Conservation (phyloP, 2,888 invertebrate genomes). For the Thera obeliscata region DNA sequence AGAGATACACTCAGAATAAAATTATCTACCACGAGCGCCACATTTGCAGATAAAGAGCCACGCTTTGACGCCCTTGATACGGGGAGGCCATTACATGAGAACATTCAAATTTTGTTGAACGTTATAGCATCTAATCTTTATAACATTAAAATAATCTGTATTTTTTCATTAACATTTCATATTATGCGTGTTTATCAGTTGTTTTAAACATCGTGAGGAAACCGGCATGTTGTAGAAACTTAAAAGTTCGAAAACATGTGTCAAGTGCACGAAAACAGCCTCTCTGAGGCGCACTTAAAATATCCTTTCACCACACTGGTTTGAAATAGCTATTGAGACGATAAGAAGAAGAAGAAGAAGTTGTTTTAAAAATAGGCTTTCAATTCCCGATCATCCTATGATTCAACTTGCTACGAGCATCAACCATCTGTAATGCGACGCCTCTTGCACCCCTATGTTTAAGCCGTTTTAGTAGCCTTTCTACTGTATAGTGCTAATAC, state of each 20-base stretch:
- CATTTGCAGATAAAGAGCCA: slow-evolving; percentile 77
- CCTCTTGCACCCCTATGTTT: neutral
- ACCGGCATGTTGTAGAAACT: too few relatives aligned
- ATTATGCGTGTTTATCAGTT: too few relatives aligned
- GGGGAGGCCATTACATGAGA: slow-evolving; percentile 30
- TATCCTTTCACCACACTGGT: too few relatives aligned
- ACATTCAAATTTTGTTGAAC: slow-evolving; percentile 37
- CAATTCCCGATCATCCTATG: too few relatives aligned
- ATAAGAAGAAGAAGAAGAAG: too few relatives aligned
- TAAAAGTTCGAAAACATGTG: too few relatives aligned
- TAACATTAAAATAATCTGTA: neutral
- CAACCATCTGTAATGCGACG: neutral
- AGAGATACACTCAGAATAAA: slow-evolving; percentile 83
- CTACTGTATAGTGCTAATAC: slow-evolving; percentile 15
- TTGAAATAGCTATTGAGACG: too few relatives aligned
- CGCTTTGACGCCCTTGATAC: slow-evolving; percentile 62
- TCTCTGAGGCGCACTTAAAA: too few relatives aligned
- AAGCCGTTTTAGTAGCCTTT: slow-evolving; percentile 10
- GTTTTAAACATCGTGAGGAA: too few relatives aligned
- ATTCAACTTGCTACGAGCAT: neutral
- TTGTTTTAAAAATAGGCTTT: too few relatives aligned
- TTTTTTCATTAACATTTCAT: too few relatives aligned
- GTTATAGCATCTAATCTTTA: slow-evolving; percentile 7
- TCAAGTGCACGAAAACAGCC: too few relatives aligned
- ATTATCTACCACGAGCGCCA: slow-evolving; percentile 78